Evolutionary conservation across 1,140 invertebrate genomes (phyloP), one percentile per base, ranked within the genome.

Genomic region (Calosoma granatense): DNA sequence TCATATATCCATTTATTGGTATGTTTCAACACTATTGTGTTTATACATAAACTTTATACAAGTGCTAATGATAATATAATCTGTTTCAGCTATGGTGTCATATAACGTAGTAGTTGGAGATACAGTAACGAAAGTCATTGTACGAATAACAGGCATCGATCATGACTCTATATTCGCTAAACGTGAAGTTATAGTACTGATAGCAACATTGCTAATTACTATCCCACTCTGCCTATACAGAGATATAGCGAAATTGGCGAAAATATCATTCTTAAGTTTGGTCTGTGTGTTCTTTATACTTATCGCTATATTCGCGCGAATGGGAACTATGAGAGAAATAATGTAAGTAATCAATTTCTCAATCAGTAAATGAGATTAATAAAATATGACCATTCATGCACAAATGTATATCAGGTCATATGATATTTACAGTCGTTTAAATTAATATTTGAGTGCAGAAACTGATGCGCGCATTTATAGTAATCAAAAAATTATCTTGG

Each of bases 61-160:
- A 51, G 6, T 17, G 17, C 43, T 4, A 19, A 20, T 20, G 12
- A 53, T 19, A 20, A 20, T 53, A 20, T 22, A 20, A 17, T 4
- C 19, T 26, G 1, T 80, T 79, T 21, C 74, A 92, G 90, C 90
- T 1, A 93, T 93, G 88, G 86, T 92, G 22, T 91, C 88, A 51
- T 93, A 94, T 69, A 93, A 94, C 70, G 84, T 93, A 2, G 90
- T 93, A 22, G 90, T 93, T 19, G 90, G 90, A 22, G 91, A 94
- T 70, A 93, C 90, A 0, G 78, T 92, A 17, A 92, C 90, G 1
- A 92, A 91, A 73, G 86, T 93, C 1, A 72, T 92, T 23, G 75
- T 85, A 4, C 77, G 89, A 56, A 70, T 85, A 22, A 78, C 79
- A 56, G 75, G 76, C 51, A 72, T 84, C 51, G 61, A 74, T 54